A percentile compares a stretch with the other conserved stretches of the same genome.
These are phyloP conservation scores for Eulacestoma nigropectus DNA, from an alignment of 2,113 vertebrate species.

Conservation along the genomic window DNA sequence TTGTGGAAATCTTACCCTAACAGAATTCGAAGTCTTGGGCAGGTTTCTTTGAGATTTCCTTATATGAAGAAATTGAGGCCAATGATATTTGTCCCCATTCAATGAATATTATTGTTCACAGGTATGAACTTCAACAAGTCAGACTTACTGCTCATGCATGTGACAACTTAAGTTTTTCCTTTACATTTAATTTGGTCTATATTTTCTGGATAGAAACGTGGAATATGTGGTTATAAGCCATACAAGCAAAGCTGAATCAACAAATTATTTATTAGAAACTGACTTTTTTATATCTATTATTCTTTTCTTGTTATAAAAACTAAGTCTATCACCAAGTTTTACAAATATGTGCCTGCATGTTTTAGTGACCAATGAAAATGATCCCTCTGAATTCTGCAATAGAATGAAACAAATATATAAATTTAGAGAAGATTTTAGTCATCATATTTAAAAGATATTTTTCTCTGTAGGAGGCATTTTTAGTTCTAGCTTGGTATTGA, in stretches of 20 bases:
- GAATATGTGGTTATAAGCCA: neutral
- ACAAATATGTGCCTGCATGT: neutral
- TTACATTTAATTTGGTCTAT: neutral
- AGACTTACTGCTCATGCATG: neutral
- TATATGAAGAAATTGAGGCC: neutral
- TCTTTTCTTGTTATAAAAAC: neutral
- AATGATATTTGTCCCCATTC: neutral
- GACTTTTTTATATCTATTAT: neutral
- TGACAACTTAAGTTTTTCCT: neutral
- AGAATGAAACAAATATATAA: neutral
- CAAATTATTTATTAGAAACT: neutral
- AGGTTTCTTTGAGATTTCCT: neutral
- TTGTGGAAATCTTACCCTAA: neutral
- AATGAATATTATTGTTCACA: neutral
- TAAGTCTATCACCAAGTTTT: neutral
- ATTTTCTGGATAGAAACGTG: neutral
- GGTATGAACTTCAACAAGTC: neutral
- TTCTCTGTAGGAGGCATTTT: neutral
- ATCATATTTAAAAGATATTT: neutral
- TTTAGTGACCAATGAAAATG: slow-evolving; percentile 2
- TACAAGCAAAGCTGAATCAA: neutral
- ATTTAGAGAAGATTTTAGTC: neutral
- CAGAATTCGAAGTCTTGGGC: neutral
- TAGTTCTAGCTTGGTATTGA: neutral
- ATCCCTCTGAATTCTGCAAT: neutral